A percentile compares a stretch with the other conserved stretches of the same genome.
Evolutionary conservation across 2,797 vertebrate genomes (phyloP).

Genomic region (Eurystomus glaucurus): DNA sequence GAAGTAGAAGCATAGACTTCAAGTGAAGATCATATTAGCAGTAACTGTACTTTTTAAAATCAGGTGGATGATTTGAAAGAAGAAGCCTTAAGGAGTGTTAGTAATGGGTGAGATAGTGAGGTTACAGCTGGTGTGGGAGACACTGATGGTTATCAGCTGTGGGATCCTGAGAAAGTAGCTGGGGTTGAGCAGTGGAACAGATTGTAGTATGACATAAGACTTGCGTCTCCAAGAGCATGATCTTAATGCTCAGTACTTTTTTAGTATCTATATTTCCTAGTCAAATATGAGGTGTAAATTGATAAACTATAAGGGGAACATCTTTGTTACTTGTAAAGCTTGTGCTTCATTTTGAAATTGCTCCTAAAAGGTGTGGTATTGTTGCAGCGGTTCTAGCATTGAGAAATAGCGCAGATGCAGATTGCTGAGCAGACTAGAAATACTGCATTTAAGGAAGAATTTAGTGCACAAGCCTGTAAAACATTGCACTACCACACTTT

Average conservation of each 20-base stretch:
- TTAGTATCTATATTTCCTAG: background rate
- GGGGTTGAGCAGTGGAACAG: background rate
- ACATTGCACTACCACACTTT: background rate
- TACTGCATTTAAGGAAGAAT: background rate
- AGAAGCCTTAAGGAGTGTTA: background rate
- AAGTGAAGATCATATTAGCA: background rate
- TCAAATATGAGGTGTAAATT: background rate
- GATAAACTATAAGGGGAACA: background rate
- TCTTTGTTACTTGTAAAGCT: background rate
- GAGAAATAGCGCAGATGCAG: background rate
- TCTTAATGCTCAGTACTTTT: background rate
- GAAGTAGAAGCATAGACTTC: background rate
- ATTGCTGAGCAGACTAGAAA: background rate
- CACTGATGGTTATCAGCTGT: background rate
- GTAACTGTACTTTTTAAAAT: background rate
- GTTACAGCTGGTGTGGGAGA: background rate
- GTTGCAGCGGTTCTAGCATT: background rate
- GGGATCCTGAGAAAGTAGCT: background rate
- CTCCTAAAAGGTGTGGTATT: background rate
- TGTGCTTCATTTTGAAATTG: background rate
- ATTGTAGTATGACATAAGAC: accelerated
- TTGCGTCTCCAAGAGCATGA: background rate
- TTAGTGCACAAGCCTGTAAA: background rate
- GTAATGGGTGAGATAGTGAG: background rate
- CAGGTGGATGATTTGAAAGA: background rate